A percentile compares a stretch with the other conserved stretches of the same genome.
Conservation (phyloP, 2,888 invertebrate genomes). For the Psylliodes chrysocephalus region DNA sequence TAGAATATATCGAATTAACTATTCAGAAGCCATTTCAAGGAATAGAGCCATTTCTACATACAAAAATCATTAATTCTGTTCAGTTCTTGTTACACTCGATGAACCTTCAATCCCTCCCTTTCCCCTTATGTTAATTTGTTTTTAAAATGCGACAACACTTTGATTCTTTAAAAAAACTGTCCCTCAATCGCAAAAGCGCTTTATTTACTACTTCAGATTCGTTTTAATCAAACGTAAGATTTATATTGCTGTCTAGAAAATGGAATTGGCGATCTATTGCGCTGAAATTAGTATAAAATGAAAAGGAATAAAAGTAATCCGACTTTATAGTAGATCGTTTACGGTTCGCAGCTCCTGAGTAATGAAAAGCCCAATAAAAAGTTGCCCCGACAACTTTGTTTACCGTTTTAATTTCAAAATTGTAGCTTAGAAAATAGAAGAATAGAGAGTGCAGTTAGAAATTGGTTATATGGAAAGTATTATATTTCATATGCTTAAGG, state of each 20-base stretch:
- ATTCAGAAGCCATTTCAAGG: no score
- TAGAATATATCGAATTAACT: no score
- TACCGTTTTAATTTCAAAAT: neutral
- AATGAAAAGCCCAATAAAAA: conserved; percentile 14
- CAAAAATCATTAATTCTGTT: no score
- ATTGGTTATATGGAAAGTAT: no score
- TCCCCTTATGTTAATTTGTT: no score
- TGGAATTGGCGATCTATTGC: conserved; percentile 11
- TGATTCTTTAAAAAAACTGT: no score
- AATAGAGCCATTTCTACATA: no score
- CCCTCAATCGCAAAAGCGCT: no score
- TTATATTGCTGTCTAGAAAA: conserved; percentile 3
- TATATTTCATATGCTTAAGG: no score
- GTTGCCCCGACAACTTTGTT: conserved; percentile 5
- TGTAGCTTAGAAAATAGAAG: neutral
- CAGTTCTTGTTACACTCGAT: no score
- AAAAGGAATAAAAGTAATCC: conserved; percentile 8
- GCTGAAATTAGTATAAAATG: conserved; percentile 15
- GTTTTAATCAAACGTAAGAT: conserved; percentile 4
- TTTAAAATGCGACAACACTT: no score
- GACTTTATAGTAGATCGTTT: neutral
- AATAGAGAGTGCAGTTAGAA: neutral
- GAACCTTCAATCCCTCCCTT: no score
- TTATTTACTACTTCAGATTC: neutral
- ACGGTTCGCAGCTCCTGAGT: conserved; percentile 1